phyloP scores from a whole-genome alignment of 2,797 vertebrate genomes.

The Tapirus indicus region DNA sequence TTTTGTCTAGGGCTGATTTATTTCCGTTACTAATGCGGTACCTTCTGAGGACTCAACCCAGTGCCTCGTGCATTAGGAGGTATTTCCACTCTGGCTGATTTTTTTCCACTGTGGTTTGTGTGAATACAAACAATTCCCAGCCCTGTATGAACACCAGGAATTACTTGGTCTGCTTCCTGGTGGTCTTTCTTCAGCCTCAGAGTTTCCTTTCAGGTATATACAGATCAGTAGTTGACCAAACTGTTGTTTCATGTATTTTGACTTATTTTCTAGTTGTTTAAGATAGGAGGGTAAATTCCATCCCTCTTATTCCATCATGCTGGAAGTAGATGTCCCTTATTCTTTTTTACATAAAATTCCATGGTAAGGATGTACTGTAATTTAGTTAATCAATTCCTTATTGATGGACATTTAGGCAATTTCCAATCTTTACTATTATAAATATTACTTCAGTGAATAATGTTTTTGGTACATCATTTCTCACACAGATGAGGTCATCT shows the following conservation, averaged over 20 bases:
- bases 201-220: background rate
- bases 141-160: background rate
- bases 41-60: background rate
- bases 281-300: background rate
- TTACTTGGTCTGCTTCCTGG: background rate
- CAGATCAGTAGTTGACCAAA: background rate
- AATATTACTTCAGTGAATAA: constrained; percentile 10
- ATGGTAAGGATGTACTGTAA: background rate
- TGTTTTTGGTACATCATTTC: background rate
- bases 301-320: background rate
- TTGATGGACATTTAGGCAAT: background rate
- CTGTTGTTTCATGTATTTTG: background rate
- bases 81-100: background rate
- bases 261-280: constrained; percentile 35
- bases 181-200: background rate
- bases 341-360: background rate
- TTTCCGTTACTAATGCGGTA: background rate
- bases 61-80: background rate
- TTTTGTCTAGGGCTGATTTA: background rate
- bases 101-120: background rate
- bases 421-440: constrained; percentile 2
- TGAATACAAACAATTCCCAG: background rate
- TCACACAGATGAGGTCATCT: background rate
- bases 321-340: background rate
- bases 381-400: background rate